These are phyloP conservation scores for Temnopleurus reevesii DNA, from an alignment of 53 echinoderm and acorn worm genomes.

Conservation along the genomic window DNA sequence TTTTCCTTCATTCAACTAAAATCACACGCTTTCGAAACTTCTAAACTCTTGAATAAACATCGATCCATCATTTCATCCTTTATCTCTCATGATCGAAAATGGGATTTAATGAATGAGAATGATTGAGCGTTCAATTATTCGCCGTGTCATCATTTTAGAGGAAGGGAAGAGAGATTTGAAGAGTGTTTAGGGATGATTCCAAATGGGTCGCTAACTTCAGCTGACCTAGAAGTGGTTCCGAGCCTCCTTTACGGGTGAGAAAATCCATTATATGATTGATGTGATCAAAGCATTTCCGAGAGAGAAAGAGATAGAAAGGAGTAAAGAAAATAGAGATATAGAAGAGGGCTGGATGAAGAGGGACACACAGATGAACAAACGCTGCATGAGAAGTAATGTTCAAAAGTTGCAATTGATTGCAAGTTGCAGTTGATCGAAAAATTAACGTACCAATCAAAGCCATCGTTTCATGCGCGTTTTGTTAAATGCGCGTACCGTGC, in stretches of 20 bases:
- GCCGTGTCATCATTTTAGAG: background rate
- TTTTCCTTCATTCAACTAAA: background rate
- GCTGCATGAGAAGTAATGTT: too few relatives aligned
- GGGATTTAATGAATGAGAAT: background rate
- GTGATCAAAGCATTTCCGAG: conserved; percentile 29
- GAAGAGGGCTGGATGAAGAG: background rate
- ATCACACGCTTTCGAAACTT: background rate
- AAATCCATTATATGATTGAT: conserved; percentile 17
- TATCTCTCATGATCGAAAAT: conserved; percentile 8
- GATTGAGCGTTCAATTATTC: conserved; percentile 49
- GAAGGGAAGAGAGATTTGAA: background rate
- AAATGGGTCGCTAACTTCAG: conserved; percentile 53
- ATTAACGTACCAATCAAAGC: too few relatives aligned
- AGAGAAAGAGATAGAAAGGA: conserved; percentile 24
- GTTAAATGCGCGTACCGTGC: too few relatives aligned
- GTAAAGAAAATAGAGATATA: background rate
- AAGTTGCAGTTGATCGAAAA: too few relatives aligned
- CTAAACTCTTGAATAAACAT: conserved; percentile 17
- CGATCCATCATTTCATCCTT: conserved; percentile 25
- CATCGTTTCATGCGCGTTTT: too few relatives aligned
- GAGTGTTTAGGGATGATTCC: conserved; percentile 33
- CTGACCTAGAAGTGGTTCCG: conserved; percentile 20
- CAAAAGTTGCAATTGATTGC: too few relatives aligned
- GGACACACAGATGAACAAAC: background rate
- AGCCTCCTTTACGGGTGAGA: background rate